phyloP scores from a whole-genome alignment of 2,888 invertebrate species.

The Octodonta nipae region DNA sequence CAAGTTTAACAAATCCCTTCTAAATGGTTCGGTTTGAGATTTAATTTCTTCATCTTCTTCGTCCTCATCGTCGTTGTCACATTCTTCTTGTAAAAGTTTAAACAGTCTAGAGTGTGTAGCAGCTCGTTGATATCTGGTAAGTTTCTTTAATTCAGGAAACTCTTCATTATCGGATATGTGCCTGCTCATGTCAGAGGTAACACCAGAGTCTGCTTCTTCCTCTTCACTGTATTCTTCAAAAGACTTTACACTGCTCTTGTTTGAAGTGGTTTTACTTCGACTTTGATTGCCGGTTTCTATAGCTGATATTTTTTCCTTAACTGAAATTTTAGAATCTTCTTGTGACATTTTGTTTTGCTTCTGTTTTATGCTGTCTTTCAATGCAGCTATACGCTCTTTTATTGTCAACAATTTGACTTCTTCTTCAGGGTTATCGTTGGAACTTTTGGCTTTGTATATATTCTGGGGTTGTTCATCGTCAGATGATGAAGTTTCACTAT shows the following conservation, averaged over 20 bases:
- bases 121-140: slow-evolving; percentile 51
- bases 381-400: slow-evolving; percentile 30
- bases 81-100: slow-evolving; percentile 49
- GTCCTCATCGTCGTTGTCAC: slow-evolving; percentile 33
- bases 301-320: slow-evolving; percentile 21
- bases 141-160: slow-evolving; percentile 43
- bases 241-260: slow-evolving; percentile 29
- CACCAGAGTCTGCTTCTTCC: slow-evolving; percentile 57
- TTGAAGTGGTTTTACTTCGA: slow-evolving; percentile 21
- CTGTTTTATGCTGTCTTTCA: slow-evolving; percentile 26
- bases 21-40: slow-evolving; percentile 27
- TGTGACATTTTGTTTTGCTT: slow-evolving; percentile 17
- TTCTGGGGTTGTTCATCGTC: slow-evolving; percentile 11
- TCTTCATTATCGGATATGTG: slow-evolving; percentile 55
- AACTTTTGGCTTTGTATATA: slow-evolving; percentile 9
- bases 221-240: slow-evolving; percentile 34
- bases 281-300: slow-evolving; percentile 15
- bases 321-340: slow-evolving; percentile 18
- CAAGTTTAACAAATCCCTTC: slow-evolving; percentile 40
- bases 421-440: slow-evolving; percentile 14
- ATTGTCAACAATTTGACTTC: slow-evolving; percentile 22
- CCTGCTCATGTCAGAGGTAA: slow-evolving; percentile 54
- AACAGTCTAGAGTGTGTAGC: slow-evolving; percentile 60
- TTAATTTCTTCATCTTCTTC: slow-evolving; percentile 14
- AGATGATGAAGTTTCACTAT: slow-evolving; percentile 8